Evolutionary conservation across 2,888 invertebrate genomes (phyloP).

Genomic region (Galerucella calmariensis): DNA sequence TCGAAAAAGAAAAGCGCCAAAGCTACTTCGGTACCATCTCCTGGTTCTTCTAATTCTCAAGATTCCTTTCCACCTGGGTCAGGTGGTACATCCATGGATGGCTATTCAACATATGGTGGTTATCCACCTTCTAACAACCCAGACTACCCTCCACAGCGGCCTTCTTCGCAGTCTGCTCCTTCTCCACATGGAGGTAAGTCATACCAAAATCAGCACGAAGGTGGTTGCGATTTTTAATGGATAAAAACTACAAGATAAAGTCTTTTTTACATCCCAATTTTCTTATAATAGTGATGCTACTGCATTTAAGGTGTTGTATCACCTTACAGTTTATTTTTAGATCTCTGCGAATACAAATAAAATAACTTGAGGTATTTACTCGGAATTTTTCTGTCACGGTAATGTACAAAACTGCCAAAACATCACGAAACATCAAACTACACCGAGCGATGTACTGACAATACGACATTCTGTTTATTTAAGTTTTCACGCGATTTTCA

Average conservation of each 20-base stretch:
- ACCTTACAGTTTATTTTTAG: too few species aligned
- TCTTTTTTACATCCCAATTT: too few species aligned
- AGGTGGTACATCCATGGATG: slow-evolving; percentile 82
- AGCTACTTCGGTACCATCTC: slow-evolving; percentile 86
- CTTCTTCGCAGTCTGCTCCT: slow-evolving; percentile 75
- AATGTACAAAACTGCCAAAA: neutral
- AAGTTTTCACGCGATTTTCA: neutral
- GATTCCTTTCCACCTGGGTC: slow-evolving; percentile 87
- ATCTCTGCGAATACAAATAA: too few species aligned
- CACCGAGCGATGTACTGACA: neutral
- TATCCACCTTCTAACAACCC: slow-evolving; percentile 69
- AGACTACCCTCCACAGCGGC: slow-evolving; percentile 78
- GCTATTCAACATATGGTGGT: slow-evolving; percentile 77
- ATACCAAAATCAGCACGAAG: too few species aligned
- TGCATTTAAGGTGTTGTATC: too few species aligned
- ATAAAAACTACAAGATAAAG: too few species aligned
- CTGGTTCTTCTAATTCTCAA: slow-evolving; percentile 91
- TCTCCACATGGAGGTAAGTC: slow-evolving; percentile 73
- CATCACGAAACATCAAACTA: neutral
- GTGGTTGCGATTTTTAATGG: too few species aligned
- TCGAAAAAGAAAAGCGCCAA: slow-evolving; percentile 87
- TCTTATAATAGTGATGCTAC: too few species aligned
- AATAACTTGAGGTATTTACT: too few species aligned
- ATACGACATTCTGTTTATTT: neutral
- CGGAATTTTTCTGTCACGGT: neutral